These are phyloP conservation scores for Plebejus melissa DNA, from an alignment of 2,888 invertebrate genomes.

Conservation along the genomic window DNA sequence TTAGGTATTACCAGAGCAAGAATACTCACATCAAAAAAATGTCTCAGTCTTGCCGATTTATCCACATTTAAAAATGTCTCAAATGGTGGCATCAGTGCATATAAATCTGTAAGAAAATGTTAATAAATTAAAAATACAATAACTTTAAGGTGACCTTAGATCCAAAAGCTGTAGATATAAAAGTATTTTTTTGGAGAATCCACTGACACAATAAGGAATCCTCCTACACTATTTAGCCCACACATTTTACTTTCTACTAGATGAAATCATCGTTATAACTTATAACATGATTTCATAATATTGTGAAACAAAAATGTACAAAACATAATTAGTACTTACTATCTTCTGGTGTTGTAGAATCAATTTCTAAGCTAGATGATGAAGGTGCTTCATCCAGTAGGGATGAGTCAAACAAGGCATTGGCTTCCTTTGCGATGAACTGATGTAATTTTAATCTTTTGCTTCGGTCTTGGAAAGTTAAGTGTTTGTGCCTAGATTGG, in stretches of 20 bases:
- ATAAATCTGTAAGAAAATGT: constrained; percentile 80
- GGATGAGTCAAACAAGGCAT: constrained; percentile 83
- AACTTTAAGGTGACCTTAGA: background rate
- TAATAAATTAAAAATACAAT: background rate
- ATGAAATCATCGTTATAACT: background rate
- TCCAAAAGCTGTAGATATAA: background rate
- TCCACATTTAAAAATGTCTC: constrained; percentile 91
- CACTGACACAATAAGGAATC: background rate
- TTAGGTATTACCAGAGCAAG: background rate
- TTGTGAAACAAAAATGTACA: background rate
- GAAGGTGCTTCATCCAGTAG: constrained; percentile 69
- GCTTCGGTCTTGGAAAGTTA: constrained; percentile 90
- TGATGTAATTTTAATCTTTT: constrained; percentile 91
- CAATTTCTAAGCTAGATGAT: constrained; percentile 73
- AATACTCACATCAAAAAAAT: constrained; percentile 88
- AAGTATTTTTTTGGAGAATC: background rate
- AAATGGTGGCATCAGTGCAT: constrained; percentile 91
- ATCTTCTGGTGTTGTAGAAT: constrained; percentile 75
- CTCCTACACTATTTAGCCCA: background rate
- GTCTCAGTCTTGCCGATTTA: constrained; percentile 85
- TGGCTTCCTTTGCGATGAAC: constrained; percentile 92
- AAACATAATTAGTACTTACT: constrained; percentile 54
- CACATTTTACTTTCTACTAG: background rate
- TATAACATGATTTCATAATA: background rate
- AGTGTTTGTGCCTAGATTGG: constrained; percentile 87